phyloP scores from a whole-genome alignment of 2,888 invertebrate species.

The Glyphotaelius pellucidus region DNA sequence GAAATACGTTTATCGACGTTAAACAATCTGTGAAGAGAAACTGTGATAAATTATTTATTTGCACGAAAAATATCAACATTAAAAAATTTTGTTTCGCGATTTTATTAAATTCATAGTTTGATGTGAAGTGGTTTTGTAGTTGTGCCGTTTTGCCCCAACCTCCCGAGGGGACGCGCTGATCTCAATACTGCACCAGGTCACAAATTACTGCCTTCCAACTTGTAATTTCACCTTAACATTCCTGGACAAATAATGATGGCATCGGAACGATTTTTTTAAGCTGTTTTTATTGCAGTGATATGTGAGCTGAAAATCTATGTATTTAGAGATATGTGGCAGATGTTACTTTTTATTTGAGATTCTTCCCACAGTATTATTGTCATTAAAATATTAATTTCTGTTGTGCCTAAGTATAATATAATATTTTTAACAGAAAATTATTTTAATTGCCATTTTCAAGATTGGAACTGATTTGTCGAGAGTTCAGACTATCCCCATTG shows the following conservation, averaged over 20 bases:
- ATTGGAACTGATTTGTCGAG: too few relatives aligned
- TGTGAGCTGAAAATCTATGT: background rate
- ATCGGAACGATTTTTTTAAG: conserved; percentile 14
- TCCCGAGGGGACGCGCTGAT: conserved; percentile 34
- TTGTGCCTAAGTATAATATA: too few relatives aligned
- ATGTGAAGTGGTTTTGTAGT: conserved; percentile 14
- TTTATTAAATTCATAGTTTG: background rate
- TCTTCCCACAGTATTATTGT: too few relatives aligned
- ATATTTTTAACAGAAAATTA: too few relatives aligned
- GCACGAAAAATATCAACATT: too few relatives aligned
- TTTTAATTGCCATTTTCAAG: too few relatives aligned
- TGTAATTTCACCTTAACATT: conserved; percentile 37
- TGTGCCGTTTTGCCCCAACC: background rate
- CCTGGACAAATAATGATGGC: conserved; percentile 5
- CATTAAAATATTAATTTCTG: too few relatives aligned
- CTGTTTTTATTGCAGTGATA: background rate
- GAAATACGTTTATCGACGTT: too few relatives aligned
- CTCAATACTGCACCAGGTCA: conserved; percentile 39
- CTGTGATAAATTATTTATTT: too few relatives aligned
- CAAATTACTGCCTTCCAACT: conserved; percentile 24
- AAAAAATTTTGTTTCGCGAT: too few relatives aligned
- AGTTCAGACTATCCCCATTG: too few relatives aligned
- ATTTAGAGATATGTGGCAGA: background rate
- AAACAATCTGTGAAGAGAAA: too few relatives aligned
- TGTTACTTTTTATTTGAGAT: background rate